Base-by-base conservation (phyloP, 2,888 invertebrate species). In the Macrosiphum euphorbiae region DNA sequence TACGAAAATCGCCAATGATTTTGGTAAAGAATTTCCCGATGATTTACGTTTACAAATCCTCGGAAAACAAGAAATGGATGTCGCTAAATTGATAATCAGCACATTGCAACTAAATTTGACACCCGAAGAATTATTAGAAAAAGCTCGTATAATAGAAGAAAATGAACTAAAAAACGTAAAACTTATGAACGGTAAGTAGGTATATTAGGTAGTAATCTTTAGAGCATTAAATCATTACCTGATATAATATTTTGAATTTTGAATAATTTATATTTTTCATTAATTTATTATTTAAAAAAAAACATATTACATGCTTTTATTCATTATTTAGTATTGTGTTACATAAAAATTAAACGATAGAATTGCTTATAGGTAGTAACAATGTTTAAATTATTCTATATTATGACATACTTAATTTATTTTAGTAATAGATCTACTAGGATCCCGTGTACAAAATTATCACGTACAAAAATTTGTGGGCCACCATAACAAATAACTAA, bases 91-190 rank as follows among this genome's bases (percentile, higher is more conserved):
- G 13, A 92, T 94, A 7, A 24, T 94, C 11, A 20, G 84, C 4
- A 41, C 61, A 28, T 61, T 94, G 47, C 11, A 84, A 61, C 41
- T 94, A 11, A 28, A 90, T 28, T 26, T 90, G 0, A 96, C 97
- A 13, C 96, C 97, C 3, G 96, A 96, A 5, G 97, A 98, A 95
- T 98, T 98, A 95, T 96, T 97, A 94, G 96, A 96, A 84, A 96
- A 97, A 94, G 96, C 97, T 95, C 96, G 97, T 92, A 96, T 96
- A 55, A 95, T 97, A 91, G 97, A 97, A 94, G 96, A 96, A 90
- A 96, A 96, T 92, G 96, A 97, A 96, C 96, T 98, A 95, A 96
- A 97, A 90, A 96, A 90, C 24, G 61, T 90, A 8, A 61, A 28
- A 47, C 55, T 94, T 3, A 86, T 86, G 85, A 35, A 28, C 28